Evolutionary conservation across 2,113 vertebrate genomes (phyloP).

Genomic region (Colius striatus): DNA sequence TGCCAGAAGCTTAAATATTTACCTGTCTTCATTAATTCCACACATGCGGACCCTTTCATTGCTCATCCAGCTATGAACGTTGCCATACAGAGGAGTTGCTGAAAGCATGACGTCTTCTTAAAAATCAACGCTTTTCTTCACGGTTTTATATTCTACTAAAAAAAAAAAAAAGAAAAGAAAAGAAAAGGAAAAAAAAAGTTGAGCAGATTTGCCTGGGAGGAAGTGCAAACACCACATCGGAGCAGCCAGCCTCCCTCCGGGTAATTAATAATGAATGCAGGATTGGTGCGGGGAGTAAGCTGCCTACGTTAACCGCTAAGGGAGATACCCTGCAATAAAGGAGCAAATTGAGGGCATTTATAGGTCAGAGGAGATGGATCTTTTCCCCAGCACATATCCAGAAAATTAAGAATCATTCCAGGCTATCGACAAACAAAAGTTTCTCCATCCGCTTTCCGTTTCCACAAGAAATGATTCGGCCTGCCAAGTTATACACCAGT

Average conservation of each 20-base stretch:
- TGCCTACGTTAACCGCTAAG: slow-evolving; percentile 54
- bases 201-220: slow-evolving; percentile 62
- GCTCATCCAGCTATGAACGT: slow-evolving; percentile 89
- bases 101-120: slow-evolving; percentile 87
- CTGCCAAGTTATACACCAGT: background rate
- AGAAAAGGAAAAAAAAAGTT: background rate
- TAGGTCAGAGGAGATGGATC: slow-evolving; percentile 57
- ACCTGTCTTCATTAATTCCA: slow-evolving; percentile 89
- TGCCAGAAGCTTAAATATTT: slow-evolving; percentile 73
- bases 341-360: slow-evolving; percentile 71
- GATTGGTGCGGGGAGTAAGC: slow-evolving; percentile 41
- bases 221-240: slow-evolving; percentile 45
- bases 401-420: slow-evolving; percentile 69
- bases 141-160: slow-evolving; percentile 73
- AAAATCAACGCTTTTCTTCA: slow-evolving; percentile 68
- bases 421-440: slow-evolving; percentile 56
- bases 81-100: slow-evolving; percentile 87
- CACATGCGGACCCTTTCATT: slow-evolving; percentile 88
- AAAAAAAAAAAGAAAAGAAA: background rate
- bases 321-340: slow-evolving; percentile 62
- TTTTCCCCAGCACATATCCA: slow-evolving; percentile 42
- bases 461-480: background rate
- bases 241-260: slow-evolving; percentile 60
- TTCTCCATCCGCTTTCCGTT: background rate
- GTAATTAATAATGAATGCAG: slow-evolving; percentile 70